These are phyloP conservation scores for Drosophila guanche DNA, from an alignment of 1,140 invertebrate species.

Conservation along the genomic window DNA sequence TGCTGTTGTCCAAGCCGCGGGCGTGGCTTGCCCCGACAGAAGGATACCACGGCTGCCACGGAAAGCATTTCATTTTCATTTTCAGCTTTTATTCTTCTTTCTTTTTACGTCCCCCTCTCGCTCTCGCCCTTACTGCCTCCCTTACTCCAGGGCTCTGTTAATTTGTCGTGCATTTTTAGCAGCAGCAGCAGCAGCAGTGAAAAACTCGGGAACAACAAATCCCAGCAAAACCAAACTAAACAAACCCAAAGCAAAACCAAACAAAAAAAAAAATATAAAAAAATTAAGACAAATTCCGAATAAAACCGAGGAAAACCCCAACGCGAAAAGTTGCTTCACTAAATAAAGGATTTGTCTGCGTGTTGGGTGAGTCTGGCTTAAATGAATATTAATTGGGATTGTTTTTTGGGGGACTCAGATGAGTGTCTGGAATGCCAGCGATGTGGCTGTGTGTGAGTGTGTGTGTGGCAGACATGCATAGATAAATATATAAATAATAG, in stretches of 20 bases:
- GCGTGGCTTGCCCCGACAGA: constrained; percentile 57
- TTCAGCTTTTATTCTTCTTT: constrained; percentile 21
- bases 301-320: constrained; percentile 15
- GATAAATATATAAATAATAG: too few species aligned
- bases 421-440: too few species aligned
- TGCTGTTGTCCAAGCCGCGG: constrained; percentile 52
- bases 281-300: constrained; percentile 9
- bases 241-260: constrained; percentile 19
- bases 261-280: constrained; percentile 26
- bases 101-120: constrained; percentile 21
- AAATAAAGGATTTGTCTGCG: constrained; percentile 44
- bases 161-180: constrained; percentile 75
- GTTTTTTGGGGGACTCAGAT: not conserved
- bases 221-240: constrained; percentile 36
- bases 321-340: constrained; percentile 39
- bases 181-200: constrained; percentile 38
- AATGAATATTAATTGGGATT: constrained; percentile 47
- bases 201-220: constrained; percentile 42
- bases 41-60: constrained; percentile 47
- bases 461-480: too few species aligned
- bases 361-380: constrained; percentile 38
- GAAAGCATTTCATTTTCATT: constrained; percentile 54
- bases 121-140: constrained; percentile 1
- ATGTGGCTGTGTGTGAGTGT: too few species aligned
- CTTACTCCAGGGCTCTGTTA: constrained; percentile 47